These are phyloP conservation scores for Laupala kohalensis DNA, from an alignment of 1,140 invertebrate genomes.

Conservation along the genomic window DNA sequence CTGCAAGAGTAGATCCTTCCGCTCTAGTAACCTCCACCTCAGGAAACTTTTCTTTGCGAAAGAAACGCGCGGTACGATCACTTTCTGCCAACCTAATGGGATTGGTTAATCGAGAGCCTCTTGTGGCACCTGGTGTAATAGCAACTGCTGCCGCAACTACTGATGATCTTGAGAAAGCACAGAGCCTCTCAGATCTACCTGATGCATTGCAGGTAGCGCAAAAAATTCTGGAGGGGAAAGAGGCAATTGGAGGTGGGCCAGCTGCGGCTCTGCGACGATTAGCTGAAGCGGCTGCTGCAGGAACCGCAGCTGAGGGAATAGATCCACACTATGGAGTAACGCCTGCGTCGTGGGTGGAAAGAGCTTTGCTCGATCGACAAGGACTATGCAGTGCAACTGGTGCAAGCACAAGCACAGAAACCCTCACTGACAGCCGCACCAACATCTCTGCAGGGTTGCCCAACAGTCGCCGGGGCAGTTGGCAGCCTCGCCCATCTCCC, in stretches of 20 bases:
- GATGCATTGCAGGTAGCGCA: constrained; percentile 18
- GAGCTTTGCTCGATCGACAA: constrained; percentile 11
- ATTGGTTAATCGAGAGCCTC: constrained; percentile 33
- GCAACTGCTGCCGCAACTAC: constrained; percentile 10
- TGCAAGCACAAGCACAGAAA: constrained; percentile 19
- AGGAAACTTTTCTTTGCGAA: constrained; percentile 32
- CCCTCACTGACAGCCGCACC: constrained; percentile 18
- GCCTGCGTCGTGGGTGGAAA: constrained; percentile 18
- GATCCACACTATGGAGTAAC: neutral
- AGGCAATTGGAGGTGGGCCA: constrained; percentile 13
- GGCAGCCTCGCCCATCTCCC: neutral
- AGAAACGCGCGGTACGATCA: constrained; percentile 62
- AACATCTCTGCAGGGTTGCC: constrained; percentile 2
- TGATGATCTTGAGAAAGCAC: constrained; percentile 25
- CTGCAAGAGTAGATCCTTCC: neutral
- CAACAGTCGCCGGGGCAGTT: neutral
- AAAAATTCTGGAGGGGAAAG: constrained; percentile 16
- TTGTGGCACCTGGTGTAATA: constrained; percentile 1
- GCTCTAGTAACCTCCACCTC: neutral
- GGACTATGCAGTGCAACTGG: neutral
- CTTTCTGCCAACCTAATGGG: constrained; percentile 67
- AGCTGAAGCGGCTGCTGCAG: neutral
- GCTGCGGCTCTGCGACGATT: constrained; percentile 7
- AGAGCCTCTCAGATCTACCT: constrained; percentile 24
- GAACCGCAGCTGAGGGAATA: neutral